Base-by-base conservation (phyloP, 2,797 vertebrate species). In the Scolopax rusticola region DNA sequence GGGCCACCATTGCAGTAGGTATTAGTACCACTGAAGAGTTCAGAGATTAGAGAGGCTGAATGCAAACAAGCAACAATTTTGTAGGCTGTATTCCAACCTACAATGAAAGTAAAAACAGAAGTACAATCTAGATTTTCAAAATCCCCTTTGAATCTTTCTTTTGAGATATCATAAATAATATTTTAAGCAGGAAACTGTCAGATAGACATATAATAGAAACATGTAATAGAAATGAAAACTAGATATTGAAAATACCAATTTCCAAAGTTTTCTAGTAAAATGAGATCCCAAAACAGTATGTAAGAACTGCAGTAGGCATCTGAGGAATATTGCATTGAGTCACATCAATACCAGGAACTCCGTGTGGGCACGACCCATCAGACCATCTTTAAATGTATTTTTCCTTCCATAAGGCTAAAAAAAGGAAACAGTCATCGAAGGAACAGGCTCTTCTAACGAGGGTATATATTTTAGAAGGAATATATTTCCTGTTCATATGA, bases 241-340 rank as follows among this genome's bases (percentile, higher is more conserved):
- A 53, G 30, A 45, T 24, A 70, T 0, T 33, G 27, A n/a, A 89
- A 87, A 83, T 33, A 47, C 0, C 15, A 21, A 12, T 84, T 84
- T 28, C 41, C 32, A 6, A 65, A 43, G 30, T 51, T 73, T 69
- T 16, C 43, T 51, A 15, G 30, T 40, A 38, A 89, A 53, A 43
- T 1, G 0, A 16, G 19, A 67, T 77, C n/a, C 33, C 50, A 27
- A 82, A 81, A 17, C 12, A 53, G 15, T 27, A 50, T 0, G 1
- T 16, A 67, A 70, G 75, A 76, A 51, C 24, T 40, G 15, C 78
- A 41, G 20, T 1, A 47, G 19, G 43, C 23, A 80, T 51, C 45
- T 30, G 51, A 82, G 64, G 43, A 87, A 54, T 3, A 36, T 7
- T 5, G 45, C 8, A 5, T 19, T 0, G 0, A 78, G 19, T 4